Evolutionary conservation across 2,797 vertebrate species (phyloP).

Genomic region (Phataginus tetradactyla): DNA sequence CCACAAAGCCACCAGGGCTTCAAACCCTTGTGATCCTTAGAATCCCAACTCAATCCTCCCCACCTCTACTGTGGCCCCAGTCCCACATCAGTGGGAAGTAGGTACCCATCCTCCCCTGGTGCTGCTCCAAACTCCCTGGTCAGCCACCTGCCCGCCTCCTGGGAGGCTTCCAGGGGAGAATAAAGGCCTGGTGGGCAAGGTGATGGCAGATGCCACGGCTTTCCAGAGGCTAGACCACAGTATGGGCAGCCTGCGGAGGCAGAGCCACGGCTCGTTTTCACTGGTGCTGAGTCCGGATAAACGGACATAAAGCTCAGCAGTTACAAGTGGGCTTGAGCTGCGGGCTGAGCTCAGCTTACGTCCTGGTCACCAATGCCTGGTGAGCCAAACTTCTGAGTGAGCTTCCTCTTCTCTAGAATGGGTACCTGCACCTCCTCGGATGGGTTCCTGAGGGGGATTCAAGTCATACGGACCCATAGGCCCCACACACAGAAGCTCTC

Average conservation of each 20-base stretch:
- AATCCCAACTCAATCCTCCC: neutral
- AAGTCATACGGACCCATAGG: neutral
- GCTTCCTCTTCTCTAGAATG: neutral
- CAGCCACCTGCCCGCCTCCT: neutral
- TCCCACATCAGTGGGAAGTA: neutral
- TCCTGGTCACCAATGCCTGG: neutral
- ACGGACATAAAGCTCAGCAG: neutral
- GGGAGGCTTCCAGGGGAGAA: neutral
- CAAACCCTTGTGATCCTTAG: neutral
- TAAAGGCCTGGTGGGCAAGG: neutral
- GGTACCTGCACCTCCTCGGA: neutral
- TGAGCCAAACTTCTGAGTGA: neutral
- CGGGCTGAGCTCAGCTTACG: neutral
- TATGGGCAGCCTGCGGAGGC: neutral
- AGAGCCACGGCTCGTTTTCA: neutral
- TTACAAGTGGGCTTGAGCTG: neutral
- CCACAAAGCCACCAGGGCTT: neutral
- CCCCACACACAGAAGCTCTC: neutral
- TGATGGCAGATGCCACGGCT: rapidly evolving
- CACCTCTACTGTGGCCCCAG: neutral
- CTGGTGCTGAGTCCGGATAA: neutral
- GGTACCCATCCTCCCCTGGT: rapidly evolving
- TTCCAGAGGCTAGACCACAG: neutral
- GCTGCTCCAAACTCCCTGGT: neutral
- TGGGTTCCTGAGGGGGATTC: neutral